These are phyloP conservation scores for Gibbula magus DNA, from an alignment of 2,888 invertebrate species.

Conservation along the genomic window DNA sequence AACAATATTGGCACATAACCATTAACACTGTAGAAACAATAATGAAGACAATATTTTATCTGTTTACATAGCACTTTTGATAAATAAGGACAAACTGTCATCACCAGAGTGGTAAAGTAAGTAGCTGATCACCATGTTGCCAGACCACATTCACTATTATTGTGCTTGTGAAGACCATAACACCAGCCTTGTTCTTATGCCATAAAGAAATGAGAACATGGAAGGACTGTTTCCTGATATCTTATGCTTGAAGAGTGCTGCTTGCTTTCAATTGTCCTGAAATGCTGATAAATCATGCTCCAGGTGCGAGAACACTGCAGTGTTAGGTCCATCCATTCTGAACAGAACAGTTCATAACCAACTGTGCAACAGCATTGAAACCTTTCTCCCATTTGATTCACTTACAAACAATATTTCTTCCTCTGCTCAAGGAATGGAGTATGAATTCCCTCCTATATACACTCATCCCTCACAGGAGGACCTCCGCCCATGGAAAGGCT, in stretches of 20 bases:
- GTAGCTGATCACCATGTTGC: no score
- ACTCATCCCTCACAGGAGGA: neutral
- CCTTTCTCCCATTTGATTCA: slow-evolving; percentile 10
- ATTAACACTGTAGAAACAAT: no score
- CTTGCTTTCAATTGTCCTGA: neutral
- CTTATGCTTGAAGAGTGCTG: slow-evolving; percentile 10
- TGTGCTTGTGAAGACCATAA: slow-evolving; percentile 1
- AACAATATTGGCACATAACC: no score
- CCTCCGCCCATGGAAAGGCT: neutral
- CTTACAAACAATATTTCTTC: neutral
- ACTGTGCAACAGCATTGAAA: neutral
- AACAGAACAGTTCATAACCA: neutral
- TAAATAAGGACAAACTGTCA: no score
- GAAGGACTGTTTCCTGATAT: neutral
- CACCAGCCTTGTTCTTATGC: neutral
- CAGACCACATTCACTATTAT: no score
- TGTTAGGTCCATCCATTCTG: neutral
- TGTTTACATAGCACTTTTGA: no score
- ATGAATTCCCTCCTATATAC: slow-evolving; percentile 14
- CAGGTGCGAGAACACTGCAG: neutral
- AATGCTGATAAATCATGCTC: neutral
- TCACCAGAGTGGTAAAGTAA: no score
- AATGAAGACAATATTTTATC: no score
- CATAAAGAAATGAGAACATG: neutral
- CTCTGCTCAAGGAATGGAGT: slow-evolving; percentile 7